These are phyloP conservation scores for Clepsis dumicolana DNA, from an alignment of 2,888 invertebrate genomes.

Conservation along the genomic window DNA sequence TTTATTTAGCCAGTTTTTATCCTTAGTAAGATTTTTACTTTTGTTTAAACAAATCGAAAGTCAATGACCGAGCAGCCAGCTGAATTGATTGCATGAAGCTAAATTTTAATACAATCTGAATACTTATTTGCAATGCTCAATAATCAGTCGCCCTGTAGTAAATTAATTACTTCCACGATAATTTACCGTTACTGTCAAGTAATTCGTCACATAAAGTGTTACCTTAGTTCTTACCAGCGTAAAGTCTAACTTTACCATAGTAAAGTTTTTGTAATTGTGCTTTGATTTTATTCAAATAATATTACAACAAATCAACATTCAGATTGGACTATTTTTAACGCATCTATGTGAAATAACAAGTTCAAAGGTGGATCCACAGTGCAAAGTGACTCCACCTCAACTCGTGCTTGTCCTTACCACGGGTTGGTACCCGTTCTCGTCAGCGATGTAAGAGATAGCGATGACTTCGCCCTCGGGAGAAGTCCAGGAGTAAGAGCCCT, in stretches of 20 bases:
- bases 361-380: too few species aligned
- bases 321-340: too few species aligned
- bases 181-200: background rate
- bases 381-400: background rate
- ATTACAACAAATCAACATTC: too few species aligned
- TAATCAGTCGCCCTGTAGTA: background rate
- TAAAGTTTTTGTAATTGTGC: too few species aligned
- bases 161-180: background rate
- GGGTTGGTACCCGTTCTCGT: constrained; percentile 90
- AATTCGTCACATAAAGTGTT: background rate
- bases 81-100: background rate
- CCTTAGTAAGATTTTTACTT: constrained; percentile 1
- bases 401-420: constrained; percentile 20
- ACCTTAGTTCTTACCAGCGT: too few species aligned
- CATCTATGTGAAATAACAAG: too few species aligned
- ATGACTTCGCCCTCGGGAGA: constrained; percentile 88
- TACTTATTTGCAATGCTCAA: constrained; percentile 2
- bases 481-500: constrained; percentile 84
- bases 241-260: too few species aligned
- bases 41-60: background rate
- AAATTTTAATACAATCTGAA: background rate
- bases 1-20: too few species aligned
- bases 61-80: background rate
- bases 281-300: too few species aligned
- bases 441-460: constrained; percentile 87